phyloP scores from a whole-genome alignment of 2,113 vertebrate genomes.

The Hoplias malabaricus region DNA sequence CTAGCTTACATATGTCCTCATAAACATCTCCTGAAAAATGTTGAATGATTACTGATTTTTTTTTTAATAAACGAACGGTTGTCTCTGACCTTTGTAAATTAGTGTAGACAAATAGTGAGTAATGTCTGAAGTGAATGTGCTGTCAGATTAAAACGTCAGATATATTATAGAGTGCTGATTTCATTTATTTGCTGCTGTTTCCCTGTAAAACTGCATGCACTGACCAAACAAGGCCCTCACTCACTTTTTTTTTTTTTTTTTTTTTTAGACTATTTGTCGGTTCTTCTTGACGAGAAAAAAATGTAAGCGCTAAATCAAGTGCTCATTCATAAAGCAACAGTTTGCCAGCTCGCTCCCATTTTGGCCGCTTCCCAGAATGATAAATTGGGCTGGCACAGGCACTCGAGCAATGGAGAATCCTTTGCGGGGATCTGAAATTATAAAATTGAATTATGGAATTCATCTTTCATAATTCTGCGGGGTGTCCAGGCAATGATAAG shows the following conservation, averaged over 20 bases:
- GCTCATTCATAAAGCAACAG: slow-evolving; percentile 57
- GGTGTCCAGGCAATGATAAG: slow-evolving; percentile 41
- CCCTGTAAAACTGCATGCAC: neutral
- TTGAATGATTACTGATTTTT: too few species aligned
- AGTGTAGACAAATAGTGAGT: neutral
- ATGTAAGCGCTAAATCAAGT: slow-evolving; percentile 54
- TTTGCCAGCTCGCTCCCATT: slow-evolving; percentile 49
- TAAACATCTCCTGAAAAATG: too few species aligned
- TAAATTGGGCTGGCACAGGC: slow-evolving; percentile 47
- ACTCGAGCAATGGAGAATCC: slow-evolving; percentile 40
- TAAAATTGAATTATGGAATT: slow-evolving; percentile 50
- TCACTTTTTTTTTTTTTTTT: slow-evolving; percentile 8
- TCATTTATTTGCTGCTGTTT: neutral
- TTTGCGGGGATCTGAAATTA: slow-evolving; percentile 52
- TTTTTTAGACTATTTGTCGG: slow-evolving; percentile 25
- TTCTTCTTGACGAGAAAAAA: slow-evolving; percentile 38
- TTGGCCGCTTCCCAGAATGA: slow-evolving; percentile 50
- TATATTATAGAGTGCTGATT: neutral
- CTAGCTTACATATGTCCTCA: too few species aligned
- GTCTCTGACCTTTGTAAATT: too few species aligned
- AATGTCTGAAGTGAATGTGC: neutral
- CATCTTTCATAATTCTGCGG: slow-evolving; percentile 52
- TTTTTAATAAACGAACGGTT: too few species aligned
- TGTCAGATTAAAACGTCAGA: neutral
- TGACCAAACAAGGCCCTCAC: slow-evolving; percentile 8